phyloP scores from a whole-genome alignment of 2,113 vertebrate genomes.

The Octodon degus region DNA sequence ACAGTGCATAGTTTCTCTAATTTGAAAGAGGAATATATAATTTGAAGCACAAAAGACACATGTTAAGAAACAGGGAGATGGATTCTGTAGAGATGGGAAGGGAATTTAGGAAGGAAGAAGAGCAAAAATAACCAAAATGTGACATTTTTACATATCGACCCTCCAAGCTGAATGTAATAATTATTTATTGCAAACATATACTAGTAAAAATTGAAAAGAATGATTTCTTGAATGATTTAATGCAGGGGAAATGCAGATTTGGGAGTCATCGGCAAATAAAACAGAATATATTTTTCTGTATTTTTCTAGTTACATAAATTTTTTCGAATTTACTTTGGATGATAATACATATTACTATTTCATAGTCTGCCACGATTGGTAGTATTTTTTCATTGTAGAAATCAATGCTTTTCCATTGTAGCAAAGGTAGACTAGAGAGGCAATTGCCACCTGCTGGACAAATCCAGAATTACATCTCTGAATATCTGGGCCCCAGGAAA shows the following conservation, averaged over 20 bases:
- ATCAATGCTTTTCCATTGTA: not conserved
- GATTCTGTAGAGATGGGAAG: not conserved
- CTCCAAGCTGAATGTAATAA: not conserved
- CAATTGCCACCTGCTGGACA: conserved; percentile 57
- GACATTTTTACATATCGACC: not conserved
- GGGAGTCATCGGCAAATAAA: not conserved
- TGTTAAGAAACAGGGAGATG: not conserved
- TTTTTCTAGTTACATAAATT: not conserved
- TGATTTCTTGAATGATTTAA: not conserved
- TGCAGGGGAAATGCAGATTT: conserved; percentile 15
- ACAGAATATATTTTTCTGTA: not conserved
- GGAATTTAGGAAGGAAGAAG: not conserved
- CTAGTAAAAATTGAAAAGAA: not conserved
- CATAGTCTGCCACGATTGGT: not conserved
- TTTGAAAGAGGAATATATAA: not conserved
- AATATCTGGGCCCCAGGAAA: not conserved
- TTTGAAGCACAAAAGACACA: not conserved
- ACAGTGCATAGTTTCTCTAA: not conserved
- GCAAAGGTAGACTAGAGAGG: not conserved
- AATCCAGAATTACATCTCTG: not conserved
- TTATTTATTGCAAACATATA: not conserved
- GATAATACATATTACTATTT: not conserved
- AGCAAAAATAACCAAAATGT: not conserved
- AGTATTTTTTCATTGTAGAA: conserved; percentile 22
- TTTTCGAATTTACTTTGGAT: conserved; percentile 2